Percentiles rank a stretch among this genome's conserved stretches.
phyloP scores from a whole-genome alignment of 2,888 invertebrate genomes.

The Oasisia sp. region DNA sequence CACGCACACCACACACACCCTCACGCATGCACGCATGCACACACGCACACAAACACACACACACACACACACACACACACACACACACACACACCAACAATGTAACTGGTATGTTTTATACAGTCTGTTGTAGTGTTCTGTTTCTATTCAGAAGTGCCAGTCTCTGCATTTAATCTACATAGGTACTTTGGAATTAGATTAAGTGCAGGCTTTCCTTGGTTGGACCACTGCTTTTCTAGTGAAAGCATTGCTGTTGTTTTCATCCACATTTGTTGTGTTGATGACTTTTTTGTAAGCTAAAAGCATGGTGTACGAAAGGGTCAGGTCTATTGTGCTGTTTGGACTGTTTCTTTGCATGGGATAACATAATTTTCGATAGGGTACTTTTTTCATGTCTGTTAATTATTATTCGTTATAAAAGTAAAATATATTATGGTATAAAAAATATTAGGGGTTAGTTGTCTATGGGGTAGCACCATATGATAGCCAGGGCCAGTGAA shows the following conservation, averaged over 20 bases:
- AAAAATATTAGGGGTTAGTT: not conserved
- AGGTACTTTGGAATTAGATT: slow-evolving; percentile 8
- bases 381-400: not conserved
- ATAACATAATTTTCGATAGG: not conserved
- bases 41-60: not conserved
- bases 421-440: not conserved
- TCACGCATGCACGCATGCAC: not conserved
- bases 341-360: not conserved
- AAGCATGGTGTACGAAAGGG: not conserved
- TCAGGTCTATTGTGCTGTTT: not conserved
- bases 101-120: not conserved
- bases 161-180: not conserved
- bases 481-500: not conserved
- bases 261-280: not conserved
- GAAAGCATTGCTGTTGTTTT: not conserved
- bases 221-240: not conserved
- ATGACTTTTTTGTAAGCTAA: not conserved
- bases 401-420: not conserved
- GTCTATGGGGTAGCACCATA: not conserved
- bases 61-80: not conserved
- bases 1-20: not conserved
- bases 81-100: not conserved
- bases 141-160: not conserved
- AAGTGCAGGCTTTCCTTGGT: not conserved
- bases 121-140: not conserved